A percentile compares a stretch with the other conserved stretches of the same genome.
These are phyloP conservation scores for Microtus pennsylvanicus DNA, from an alignment of 2,113 vertebrate genomes.

Conservation along the genomic window DNA sequence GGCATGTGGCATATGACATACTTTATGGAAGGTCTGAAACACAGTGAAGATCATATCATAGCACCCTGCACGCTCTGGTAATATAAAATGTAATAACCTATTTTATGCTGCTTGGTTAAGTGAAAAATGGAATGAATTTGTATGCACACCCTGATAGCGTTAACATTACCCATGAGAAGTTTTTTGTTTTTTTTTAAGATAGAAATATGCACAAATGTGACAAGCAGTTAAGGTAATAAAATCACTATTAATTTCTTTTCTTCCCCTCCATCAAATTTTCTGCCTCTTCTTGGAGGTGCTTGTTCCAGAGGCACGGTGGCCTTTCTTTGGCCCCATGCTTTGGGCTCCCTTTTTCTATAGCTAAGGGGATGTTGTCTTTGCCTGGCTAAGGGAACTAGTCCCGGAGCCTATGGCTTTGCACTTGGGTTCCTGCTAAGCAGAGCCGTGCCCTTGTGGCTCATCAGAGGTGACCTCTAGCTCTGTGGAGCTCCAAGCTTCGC, in stretches of 20 bases:
- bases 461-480: conserved; percentile 53
- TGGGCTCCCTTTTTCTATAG: not conserved
- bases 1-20: not conserved
- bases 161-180: not conserved
- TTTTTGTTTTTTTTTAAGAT: not conserved
- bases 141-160: conserved; percentile 8
- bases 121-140: conserved; percentile 20
- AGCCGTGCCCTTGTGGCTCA: not conserved
- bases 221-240: not conserved
- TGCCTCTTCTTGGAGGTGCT: not conserved
- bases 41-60: not conserved
- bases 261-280: not conserved
- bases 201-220: not conserved
- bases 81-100: conserved; percentile 14
- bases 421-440: not conserved
- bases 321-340: not conserved
- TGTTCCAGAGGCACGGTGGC: not conserved
- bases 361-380: not conserved
- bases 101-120: conserved; percentile 18
- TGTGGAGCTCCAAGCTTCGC: not conserved
- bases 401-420: not conserved
- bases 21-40: not conserved
- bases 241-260: not conserved
- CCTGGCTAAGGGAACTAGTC: not conserved
- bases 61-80: not conserved